Base-by-base conservation (phyloP, 2,888 invertebrate genomes). In the Endomychus coccineus region DNA sequence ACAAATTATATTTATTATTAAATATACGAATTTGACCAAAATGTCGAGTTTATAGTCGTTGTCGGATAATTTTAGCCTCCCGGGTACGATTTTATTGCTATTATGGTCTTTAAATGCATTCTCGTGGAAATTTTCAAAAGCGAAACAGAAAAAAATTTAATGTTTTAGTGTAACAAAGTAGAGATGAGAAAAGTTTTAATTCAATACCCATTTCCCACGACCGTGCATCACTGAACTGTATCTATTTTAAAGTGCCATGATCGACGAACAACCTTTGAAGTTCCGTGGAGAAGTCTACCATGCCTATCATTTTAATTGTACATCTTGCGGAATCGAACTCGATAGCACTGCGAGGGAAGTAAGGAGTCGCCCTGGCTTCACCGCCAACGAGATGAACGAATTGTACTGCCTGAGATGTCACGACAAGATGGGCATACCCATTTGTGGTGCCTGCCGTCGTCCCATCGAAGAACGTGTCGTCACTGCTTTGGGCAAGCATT, bases 391-490 rank as follows among this genome's bases (percentile, higher is more conserved):
- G 63, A 83, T 89, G 77, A 90, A 91, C 61, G 96, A 97, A 58
- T 70, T 99, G 36, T 98, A 96, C 68, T 98, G 98, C 62, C 75
- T 98, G 48, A 80, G 97, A 35, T 98, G 97, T 62, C 96, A 97
- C 61, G 97, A 97, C 67, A 96, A 97, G 72, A 97, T 98, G 96
- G 97, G 97, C 16, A 95, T 99, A 46, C 97, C 98, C n/a, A 98
- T 99, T 52, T 99, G 98, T 66, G 98, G 97, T 16, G 98, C 98
- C 33, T 98, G 98, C 64, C 84, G 97, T 33, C 83, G 97, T 16
- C 98, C 98, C 1, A 97, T 98, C 49, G 98, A 99, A 66, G 98
- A 98, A 66, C 76, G 98, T 41, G 95, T 99, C 16, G 96, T 98
- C 6, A 97, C 97, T 17, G 98, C 98, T 7, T 71, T 98, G 16